Evolutionary conservation across 2,888 invertebrate species (phyloP), one percentile per base, ranked within the genome.

Genomic region (Thysanoteuthis rhombus): DNA sequence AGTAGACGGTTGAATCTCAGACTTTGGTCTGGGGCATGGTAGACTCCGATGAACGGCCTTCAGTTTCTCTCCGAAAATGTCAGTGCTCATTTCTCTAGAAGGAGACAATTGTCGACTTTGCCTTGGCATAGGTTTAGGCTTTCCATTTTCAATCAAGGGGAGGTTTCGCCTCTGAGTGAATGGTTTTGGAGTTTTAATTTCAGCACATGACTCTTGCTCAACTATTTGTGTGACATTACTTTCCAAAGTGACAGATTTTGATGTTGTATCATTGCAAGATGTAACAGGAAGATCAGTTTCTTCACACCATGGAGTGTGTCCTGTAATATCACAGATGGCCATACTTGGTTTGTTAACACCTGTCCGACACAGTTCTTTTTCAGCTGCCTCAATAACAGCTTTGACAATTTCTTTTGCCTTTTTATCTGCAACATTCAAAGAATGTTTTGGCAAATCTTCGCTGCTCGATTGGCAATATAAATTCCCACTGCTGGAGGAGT

Each of bases 121-220:
- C 10, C 92, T 92, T 10, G 92, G 92, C 16, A 92, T 10, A 12
- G 42, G 92, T 42, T 92, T 92, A 4, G 92, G 92, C 28, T n/a
- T 92, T 22, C 92, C 92, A n/a, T 92, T 19, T 92, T 92, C 92
- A 45, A 92, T 42, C 32, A 92, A n/a, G 6, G 92, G 92, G 32
- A 92, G 42, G 12, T 40, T 45, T 40, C 92, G 40, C 12, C 45
- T 92, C 36, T 28, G 45, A 28, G 92, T n/a, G 6, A 36, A 92
- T 0, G 36, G 42, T 75, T 36, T 75, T 0, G 2, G 75, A 16
- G 10, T 10, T 16, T 16, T 75, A 10, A 36, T 75, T 75, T 75
- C n/a, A 16, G 75, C n/a, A 8, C n/a, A 1, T 36, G n/a, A n/a
- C 3, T 75, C 75, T 16, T n/a, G 75, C 36, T 75, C 75, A n/a